Conservation (phyloP, 2,888 invertebrate species). For the Aspidiotus rigidus region DNA sequence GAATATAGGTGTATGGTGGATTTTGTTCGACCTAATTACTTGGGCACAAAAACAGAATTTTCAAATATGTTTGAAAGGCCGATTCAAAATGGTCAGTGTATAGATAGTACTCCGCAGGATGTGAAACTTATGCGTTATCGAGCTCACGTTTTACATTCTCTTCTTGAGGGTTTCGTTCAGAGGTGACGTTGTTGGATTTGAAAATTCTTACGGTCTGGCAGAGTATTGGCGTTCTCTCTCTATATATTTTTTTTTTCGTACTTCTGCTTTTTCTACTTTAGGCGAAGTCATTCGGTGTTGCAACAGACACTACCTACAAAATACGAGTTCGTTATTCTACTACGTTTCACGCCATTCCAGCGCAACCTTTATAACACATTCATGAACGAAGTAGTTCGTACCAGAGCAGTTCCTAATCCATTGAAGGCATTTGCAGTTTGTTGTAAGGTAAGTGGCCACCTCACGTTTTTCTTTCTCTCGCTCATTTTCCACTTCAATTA, state of each 20-base stretch:
- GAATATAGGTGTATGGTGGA: conserved; percentile 78
- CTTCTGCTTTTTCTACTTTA: conserved; percentile 40
- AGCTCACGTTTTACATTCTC: conserved; percentile 89
- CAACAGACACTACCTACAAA: conserved; percentile 88
- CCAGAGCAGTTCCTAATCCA: conserved; percentile 83
- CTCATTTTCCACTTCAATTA: no score
- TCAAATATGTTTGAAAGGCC: conserved; percentile 98
- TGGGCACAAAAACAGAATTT: conserved; percentile 94
- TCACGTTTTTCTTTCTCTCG: no score
- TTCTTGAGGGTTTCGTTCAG: conserved; percentile 93
- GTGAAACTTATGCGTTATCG: conserved; percentile 87
- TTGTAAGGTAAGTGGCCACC: conserved; percentile 61
- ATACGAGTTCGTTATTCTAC: conserved; percentile 84
- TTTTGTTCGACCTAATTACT: conserved; percentile 93
- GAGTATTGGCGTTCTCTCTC: not conserved
- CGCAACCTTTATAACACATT: conserved; percentile 82
- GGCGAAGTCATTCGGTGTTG: conserved; percentile 84
- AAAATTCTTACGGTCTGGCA: not conserved
- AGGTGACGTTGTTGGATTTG: conserved; percentile 47
- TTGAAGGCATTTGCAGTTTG: conserved; percentile 96
- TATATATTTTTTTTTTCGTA: not conserved
- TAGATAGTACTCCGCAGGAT: conserved; percentile 91
- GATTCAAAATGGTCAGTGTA: conserved; percentile 96
- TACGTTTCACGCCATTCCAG: conserved; percentile 84
- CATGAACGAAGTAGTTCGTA: conserved; percentile 83